Conservation (phyloP, 2,113 vertebrate species). For the Sinocyclocheilus grahami region DNA sequence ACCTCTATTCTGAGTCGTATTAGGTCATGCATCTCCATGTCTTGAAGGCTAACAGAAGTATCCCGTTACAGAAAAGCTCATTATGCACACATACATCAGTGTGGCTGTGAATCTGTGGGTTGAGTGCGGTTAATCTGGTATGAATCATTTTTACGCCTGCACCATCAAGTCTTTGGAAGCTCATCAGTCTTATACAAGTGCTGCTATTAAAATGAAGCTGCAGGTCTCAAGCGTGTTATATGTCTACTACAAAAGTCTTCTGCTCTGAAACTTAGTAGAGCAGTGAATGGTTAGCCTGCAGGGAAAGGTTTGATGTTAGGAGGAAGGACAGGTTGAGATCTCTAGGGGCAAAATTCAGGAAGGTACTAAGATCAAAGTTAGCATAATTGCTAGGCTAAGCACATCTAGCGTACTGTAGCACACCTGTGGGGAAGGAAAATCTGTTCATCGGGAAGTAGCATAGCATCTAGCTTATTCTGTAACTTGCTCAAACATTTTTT, state of each 20-base stretch:
- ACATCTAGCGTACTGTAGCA: background rate
- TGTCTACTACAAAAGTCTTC: background rate
- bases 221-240: background rate
- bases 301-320: conserved; percentile 9
- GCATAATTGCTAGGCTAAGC: conserved; percentile 15
- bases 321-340: background rate
- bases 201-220: conserved; percentile 8
- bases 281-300: background rate
- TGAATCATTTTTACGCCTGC: conserved; percentile 8
- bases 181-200: background rate
- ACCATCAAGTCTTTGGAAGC: background rate
- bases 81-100: background rate
- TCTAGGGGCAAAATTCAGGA: background rate
- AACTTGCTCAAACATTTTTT: background rate
- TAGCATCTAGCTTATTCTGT: background rate
- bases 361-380: conserved; percentile 23
- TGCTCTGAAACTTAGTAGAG: background rate
- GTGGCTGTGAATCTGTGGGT: background rate
- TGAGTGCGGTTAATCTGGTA: background rate
- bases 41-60: background rate
- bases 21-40: background rate
- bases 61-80: background rate
- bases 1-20: background rate
- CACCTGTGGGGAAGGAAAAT: conserved; percentile 13
- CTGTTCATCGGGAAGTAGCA: background rate